phyloP scores from a whole-genome alignment of 2,797 vertebrate species.

The Mionectes olivaceus region DNA sequence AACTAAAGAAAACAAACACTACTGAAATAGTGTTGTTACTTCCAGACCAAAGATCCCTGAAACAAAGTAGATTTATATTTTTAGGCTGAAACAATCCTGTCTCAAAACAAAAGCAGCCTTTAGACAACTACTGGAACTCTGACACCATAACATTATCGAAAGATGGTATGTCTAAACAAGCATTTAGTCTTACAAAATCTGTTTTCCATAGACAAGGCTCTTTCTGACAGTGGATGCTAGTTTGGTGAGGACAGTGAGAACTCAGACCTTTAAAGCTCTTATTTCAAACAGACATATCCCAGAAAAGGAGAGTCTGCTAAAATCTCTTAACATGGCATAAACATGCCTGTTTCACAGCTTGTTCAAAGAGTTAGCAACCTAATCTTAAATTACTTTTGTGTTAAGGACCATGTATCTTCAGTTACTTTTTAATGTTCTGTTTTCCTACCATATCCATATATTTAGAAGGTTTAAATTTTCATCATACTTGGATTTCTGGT shows the following conservation, averaged over 20 bases:
- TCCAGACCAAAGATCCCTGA: not conserved
- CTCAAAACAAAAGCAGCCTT: not conserved
- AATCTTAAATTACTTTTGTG: not conserved
- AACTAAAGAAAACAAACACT: not conserved
- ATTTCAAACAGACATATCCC: not conserved
- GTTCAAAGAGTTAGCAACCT: not conserved
- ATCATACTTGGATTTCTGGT: not conserved
- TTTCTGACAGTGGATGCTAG: not conserved
- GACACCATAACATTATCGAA: not conserved
- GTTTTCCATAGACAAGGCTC: not conserved
- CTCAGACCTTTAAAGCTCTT: not conserved
- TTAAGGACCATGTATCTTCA: not conserved
- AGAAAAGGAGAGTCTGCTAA: not conserved
- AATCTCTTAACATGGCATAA: not conserved
- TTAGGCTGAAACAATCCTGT: not conserved
- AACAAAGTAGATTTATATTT: not conserved
- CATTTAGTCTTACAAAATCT: not conserved
- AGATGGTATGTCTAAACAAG: not conserved
- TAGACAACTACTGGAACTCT: not conserved
- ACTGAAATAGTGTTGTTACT: not conserved
- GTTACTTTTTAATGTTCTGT: not conserved
- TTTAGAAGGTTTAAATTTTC: not conserved
- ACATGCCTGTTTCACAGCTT: not conserved
- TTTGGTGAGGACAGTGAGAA: not conserved
- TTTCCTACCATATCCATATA: not conserved